Percentiles rank a stretch among this genome's conserved stretches.
phyloP scores from a whole-genome alignment of 1,140 invertebrate species.

The Myzus persicae region DNA sequence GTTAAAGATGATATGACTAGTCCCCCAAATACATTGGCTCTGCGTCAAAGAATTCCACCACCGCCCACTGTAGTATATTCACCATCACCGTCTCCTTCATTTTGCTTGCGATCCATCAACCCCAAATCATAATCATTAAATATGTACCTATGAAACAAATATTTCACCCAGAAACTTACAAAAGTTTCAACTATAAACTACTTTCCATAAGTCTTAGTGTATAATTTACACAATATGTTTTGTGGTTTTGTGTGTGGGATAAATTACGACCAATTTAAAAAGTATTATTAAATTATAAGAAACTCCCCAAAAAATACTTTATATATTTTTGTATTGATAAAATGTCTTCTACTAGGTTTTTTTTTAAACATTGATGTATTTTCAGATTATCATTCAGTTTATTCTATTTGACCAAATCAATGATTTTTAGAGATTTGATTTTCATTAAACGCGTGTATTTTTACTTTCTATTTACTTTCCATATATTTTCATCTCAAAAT shows the following conservation, averaged over 20 bases:
- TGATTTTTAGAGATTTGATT: not conserved
- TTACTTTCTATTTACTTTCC: constrained; percentile 17
- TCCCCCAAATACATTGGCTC: constrained; percentile 65
- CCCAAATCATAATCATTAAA: constrained; percentile 32
- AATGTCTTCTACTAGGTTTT: constrained; percentile 33
- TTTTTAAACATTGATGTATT: not conserved
- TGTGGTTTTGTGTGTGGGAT: not conserved
- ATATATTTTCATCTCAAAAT: not conserved
- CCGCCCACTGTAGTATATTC: constrained; percentile 59
- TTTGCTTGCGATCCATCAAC: constrained; percentile 45
- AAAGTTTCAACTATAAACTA: not conserved
- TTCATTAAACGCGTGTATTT: not conserved
- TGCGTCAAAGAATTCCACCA: constrained; percentile 63
- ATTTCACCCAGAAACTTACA: not conserved
- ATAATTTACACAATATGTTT: not conserved
- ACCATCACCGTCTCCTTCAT: constrained; percentile 61
- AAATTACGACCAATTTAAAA: constrained; percentile 24
- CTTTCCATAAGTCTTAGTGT: not conserved
- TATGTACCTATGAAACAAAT: not conserved
- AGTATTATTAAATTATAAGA: not conserved
- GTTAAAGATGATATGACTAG: constrained; percentile 65
- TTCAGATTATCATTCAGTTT: not conserved
- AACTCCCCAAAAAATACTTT: not conserved
- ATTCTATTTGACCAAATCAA: not conserved
- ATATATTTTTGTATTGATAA: constrained; percentile 32